Evolutionary conservation across 2,797 vertebrate genomes (phyloP), one percentile per base, ranked within the genome.

Genomic region (Tangara arthus): DNA sequence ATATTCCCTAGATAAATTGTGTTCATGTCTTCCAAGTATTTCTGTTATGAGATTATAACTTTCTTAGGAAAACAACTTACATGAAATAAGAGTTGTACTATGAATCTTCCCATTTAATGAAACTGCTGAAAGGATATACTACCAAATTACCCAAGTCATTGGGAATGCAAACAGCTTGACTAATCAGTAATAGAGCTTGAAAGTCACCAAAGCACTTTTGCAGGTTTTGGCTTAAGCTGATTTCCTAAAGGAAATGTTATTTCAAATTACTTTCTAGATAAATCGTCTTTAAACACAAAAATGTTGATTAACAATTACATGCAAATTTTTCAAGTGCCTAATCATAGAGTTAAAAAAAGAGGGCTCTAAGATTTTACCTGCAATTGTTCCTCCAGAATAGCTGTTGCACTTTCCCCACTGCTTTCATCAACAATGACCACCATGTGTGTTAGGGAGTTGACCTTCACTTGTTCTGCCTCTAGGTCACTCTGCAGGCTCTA

Each of bases 371-470:
- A 34, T 76, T 96, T 94, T 96, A 99, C 99, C 98, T 99, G 99
- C 80, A 99, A 95, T 76, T 99, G 99, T 53, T 99, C 98, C 96
- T 99, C 99, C 89, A 99, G 96, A 32, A 98, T 61, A 95, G 98
- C 99, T 3, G 99, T 99, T 89, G 99, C 98, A 27, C 98, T 98
- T 96, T 99, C 99, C 1, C 99, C 98, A 6, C 98, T 99, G 97
- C 98, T 99, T 97, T 99, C 99, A 93, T 99, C 99, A 11, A 99
- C 99, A 66, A 99, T 99, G 8, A 99, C 99, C 16, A 99, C 99
- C 99, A 99, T 99, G 97, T 99, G 99, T 0, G 99, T 99, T 49
- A 99, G 95, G 39, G 99, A 99, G 97, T 99, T 99, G 11, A 99
- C 99, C 92, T 99, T 99, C 94, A 99, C 99, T 96, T 99, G 99